Base-by-base conservation (phyloP, 2,113 vertebrate genomes). In the Takifugu bimaculatus region DNA sequence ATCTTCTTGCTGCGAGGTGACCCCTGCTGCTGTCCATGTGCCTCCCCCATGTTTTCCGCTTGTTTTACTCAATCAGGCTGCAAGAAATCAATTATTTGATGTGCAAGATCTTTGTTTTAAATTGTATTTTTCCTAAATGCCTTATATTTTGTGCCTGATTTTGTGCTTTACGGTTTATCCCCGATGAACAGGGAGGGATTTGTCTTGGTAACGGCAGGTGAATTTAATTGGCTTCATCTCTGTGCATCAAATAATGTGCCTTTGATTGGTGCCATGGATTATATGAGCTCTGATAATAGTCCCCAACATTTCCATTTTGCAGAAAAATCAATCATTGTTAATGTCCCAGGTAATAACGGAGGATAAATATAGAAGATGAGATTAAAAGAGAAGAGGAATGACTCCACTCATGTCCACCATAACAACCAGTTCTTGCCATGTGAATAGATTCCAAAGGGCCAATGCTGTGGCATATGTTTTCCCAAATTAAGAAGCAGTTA, bases 381-480 rank as follows among this genome's bases (percentile, higher is more conserved):
- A 65, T 57, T 49, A 57, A 44, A 57, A 15, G 35, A 5, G 9
- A 13, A 10, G 13, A 63, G 12, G 12, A 48, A n/a, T 13, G 45
- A 48, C 13, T 48, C 6, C 13, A n/a, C 3, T n/a, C 2, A 14
- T n/a, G 45, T 5, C 45, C 15, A 13, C 15, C 45, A 15, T 4
- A 48, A 5, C 45, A 14, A 48, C 45, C 45, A 48, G n/a, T 62
- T 74, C 66, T 66, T 74, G 65, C 64, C 48, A 70, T 69, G 63
- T 72, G 72, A 69, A 71, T 54, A 32, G 48, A 59, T 67, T 83
- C 74, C 79, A 83, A 77, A 75, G 65, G 64, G 59, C 56, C 69
- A 75, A 83, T 85, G 69, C 50, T 39, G 65, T 49, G 63, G 74
- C 85, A 87, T 83, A 85, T 88, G 83, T 80, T 86, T 83, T 66